phyloP scores from a whole-genome alignment of 2,797 vertebrate genomes.

The Bovichtus variegatus region DNA sequence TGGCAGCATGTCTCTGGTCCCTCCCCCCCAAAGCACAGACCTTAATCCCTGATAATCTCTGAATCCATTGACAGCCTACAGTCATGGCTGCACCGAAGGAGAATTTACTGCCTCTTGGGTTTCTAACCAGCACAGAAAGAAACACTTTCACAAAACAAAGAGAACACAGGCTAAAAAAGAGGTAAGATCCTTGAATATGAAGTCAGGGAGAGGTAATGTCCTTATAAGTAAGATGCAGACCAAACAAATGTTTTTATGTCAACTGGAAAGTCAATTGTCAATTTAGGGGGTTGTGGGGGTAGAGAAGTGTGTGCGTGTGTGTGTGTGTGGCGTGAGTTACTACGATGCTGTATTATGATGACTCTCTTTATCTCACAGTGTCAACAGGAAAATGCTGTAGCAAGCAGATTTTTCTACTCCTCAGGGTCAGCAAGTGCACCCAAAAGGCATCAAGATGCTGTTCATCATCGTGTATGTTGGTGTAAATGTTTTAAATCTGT shows the following conservation, averaged over 20 bases:
- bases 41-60: conserved; percentile 86
- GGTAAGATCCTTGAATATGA: conserved; percentile 62
- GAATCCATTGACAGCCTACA: conserved; percentile 41
- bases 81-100: conserved; percentile 67
- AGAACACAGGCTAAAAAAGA: conserved; percentile 42
- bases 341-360: background rate
- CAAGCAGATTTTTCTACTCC: conserved; percentile 38
- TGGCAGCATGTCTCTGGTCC: conserved; percentile 46
- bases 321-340: background rate
- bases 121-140: conserved; percentile 42
- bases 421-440: conserved; percentile 46
- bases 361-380: conserved; percentile 11
- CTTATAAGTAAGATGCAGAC: background rate
- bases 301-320: background rate
- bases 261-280: background rate
- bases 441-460: background rate
- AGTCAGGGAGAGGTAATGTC: background rate
- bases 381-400: conserved; percentile 35
- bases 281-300: background rate
- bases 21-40: conserved; percentile 50
- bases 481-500: background rate
- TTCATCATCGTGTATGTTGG: background rate
- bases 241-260: background rate
- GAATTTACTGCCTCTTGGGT: conserved; percentile 53
- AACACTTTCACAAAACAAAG: conserved; percentile 49